Evolutionary conservation across 2,797 vertebrate genomes (phyloP).

Genomic region (Simalia tracyae): DNA sequence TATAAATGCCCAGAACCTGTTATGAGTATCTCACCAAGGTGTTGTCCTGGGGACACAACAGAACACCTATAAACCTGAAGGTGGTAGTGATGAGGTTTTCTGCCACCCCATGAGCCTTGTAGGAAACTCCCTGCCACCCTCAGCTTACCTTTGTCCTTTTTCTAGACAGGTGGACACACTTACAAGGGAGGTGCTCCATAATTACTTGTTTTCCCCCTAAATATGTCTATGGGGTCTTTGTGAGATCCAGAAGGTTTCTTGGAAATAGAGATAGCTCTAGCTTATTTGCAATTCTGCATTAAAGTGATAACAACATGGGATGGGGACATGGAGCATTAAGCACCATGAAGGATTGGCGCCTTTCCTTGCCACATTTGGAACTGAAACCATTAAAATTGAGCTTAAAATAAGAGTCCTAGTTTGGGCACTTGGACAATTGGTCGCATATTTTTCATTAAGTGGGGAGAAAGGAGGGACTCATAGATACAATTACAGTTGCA

Average conservation of each 20-base stretch:
- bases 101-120: background rate
- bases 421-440: background rate
- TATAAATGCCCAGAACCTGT: background rate
- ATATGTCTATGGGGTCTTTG: background rate
- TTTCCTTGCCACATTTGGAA: no score
- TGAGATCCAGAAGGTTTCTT: background rate
- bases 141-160: background rate
- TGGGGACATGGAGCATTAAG: no score
- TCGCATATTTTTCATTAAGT: background rate
- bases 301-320: no score
- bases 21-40: background rate
- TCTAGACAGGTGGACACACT: background rate
- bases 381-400: no score
- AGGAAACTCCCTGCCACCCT: background rate
- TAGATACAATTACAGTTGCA: no score
- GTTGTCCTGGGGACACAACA: background rate
- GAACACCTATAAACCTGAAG: background rate
- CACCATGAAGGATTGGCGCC: no score
- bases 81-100: background rate
- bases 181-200: background rate
- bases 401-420: background rate
- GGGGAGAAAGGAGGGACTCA: background rate
- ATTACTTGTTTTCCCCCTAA: background rate
- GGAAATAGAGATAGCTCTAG: background rate
- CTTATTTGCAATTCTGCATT: no score